Conservation (phyloP, 2,113 vertebrate species). For the Salvelinus namaycush region DNA sequence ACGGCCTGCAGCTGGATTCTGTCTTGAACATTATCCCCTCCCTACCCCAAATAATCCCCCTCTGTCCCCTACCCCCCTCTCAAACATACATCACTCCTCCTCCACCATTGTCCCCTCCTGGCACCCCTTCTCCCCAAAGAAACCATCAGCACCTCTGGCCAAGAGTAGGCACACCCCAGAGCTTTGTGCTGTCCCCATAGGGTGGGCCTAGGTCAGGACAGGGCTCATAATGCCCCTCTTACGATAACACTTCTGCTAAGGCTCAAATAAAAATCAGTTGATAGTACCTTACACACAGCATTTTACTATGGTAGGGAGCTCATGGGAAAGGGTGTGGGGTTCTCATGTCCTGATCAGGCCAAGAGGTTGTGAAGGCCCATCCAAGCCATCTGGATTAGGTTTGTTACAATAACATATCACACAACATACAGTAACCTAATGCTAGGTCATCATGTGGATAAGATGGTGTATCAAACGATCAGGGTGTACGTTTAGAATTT, state of each 20-base stretch:
- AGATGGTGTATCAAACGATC: neutral
- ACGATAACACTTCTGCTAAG: neutral
- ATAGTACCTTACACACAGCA: neutral
- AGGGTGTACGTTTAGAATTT: too few species aligned
- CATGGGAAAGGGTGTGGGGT: neutral
- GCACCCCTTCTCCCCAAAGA: too few species aligned
- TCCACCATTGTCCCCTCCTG: too few species aligned
- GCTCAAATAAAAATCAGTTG: neutral
- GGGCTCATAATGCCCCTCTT: neutral
- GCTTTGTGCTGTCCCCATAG: neutral
- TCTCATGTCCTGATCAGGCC: neutral
- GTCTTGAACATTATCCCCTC: neutral
- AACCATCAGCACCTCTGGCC: too few species aligned
- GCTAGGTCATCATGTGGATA: neutral
- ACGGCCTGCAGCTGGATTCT: conserved; percentile 31
- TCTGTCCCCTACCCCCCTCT: too few species aligned
- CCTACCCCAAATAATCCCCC: too few species aligned
- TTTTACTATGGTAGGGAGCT: neutral
- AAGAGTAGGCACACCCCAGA: neutral
- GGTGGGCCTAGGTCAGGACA: neutral
- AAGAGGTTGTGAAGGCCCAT: neutral
- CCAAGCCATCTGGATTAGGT: neutral
- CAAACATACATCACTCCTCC: too few species aligned
- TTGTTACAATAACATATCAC: neutral
- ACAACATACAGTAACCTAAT: neutral